A percentile compares a stretch with the other conserved stretches of the same genome.
Evolutionary conservation across 1,140 invertebrate species (phyloP).

Genomic region (Maniola jurtina): DNA sequence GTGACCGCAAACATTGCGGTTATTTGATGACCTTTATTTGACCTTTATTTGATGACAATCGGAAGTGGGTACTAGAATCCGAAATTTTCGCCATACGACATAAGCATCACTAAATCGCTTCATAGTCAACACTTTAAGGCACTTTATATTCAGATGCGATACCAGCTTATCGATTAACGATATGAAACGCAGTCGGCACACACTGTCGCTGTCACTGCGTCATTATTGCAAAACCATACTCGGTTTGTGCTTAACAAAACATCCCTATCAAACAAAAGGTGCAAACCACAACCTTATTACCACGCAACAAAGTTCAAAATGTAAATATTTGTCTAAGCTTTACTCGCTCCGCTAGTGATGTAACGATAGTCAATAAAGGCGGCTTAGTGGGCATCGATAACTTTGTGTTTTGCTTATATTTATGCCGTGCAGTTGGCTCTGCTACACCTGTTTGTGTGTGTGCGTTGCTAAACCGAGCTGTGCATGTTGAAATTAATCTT

Average conservation of each 20-base stretch:
- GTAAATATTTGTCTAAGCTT: constrained; percentile 15
- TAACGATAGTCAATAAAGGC: constrained; percentile 64
- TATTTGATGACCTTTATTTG: no score
- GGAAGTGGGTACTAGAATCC: constrained; percentile 14
- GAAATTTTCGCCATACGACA: constrained; percentile 36
- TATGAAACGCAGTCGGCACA: constrained; percentile 65
- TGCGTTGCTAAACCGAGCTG: constrained; percentile 34
- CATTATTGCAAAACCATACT: constrained; percentile 66
- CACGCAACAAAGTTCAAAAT: constrained; percentile 27
- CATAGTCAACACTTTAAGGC: constrained; percentile 48
- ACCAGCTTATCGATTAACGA: constrained; percentile 62
- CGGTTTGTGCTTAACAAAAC: constrained; percentile 45
- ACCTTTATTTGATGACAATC: constrained; percentile 9
- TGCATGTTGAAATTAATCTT: constrained; percentile 41
- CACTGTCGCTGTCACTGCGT: constrained; percentile 58
- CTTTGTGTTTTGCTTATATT: constrained; percentile 71
- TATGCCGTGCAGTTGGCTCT: constrained; percentile 65
- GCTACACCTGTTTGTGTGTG: constrained; percentile 47
- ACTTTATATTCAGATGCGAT: constrained; percentile 60
- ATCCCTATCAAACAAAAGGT: constrained; percentile 23
- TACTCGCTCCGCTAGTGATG: constrained; percentile 52
- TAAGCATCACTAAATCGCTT: constrained; percentile 36
- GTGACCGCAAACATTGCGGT: background rate
- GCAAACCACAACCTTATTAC: constrained; percentile 30
- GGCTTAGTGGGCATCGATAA: constrained; percentile 71